These are phyloP conservation scores for Lophochroa leadbeateri DNA, from an alignment of 2,113 vertebrate species.

Conservation along the genomic window DNA sequence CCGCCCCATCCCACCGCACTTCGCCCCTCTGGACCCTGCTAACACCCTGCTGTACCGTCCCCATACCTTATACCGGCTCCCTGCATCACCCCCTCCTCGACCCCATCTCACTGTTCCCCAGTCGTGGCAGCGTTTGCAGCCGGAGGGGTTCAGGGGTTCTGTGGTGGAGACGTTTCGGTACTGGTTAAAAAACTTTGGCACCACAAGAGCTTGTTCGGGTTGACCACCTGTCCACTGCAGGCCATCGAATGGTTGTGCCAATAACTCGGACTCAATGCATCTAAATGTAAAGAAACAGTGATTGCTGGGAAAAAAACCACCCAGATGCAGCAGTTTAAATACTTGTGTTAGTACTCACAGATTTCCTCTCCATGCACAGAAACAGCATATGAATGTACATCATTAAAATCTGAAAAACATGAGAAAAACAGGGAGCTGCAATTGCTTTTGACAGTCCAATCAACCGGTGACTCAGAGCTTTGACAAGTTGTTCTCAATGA, in stretches of 20 bases:
- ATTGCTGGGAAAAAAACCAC: not conserved
- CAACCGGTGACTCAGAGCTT: not conserved
- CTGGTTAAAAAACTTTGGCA: not conserved
- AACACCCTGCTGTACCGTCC: not conserved
- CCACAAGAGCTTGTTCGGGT: accelerated
- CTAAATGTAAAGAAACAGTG: not conserved
- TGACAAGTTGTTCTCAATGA: not conserved
- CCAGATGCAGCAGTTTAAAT: not conserved
- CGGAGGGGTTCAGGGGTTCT: not conserved
- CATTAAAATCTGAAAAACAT: not conserved
- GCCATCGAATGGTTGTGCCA: not conserved
- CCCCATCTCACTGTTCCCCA: not conserved
- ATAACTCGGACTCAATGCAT: accelerated
- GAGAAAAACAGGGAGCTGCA: not conserved
- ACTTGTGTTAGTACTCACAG: not conserved
- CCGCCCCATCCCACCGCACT: too few relatives aligned
- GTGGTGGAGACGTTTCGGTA: accelerated
- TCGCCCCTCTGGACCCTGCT: not conserved
- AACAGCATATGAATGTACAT: not conserved
- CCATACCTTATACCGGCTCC: not conserved
- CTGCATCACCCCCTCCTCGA: too few relatives aligned
- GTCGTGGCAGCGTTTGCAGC: not conserved
- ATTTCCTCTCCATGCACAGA: not conserved
- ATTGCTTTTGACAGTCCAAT: not conserved
- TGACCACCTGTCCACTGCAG: accelerated